Percentiles rank a stretch among this genome's conserved stretches.
These are phyloP conservation scores for Mormyrus hasselquistii DNA, from an alignment of 2,797 vertebrate species.

Conservation along the genomic window DNA sequence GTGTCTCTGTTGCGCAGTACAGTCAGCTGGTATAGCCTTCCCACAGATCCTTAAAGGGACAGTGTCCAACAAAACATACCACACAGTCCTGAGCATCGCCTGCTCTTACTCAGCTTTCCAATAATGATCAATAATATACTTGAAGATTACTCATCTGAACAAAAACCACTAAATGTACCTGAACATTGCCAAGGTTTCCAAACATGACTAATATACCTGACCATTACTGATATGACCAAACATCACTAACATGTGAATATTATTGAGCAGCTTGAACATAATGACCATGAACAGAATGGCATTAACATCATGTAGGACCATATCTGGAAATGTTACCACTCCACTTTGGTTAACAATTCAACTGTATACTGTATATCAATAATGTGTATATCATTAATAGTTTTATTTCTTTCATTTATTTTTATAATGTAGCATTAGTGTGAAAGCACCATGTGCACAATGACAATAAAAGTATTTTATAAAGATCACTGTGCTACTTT, in stretches of 20 bases:
- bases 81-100: not conserved
- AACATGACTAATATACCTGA: not conserved
- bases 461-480: not conserved
- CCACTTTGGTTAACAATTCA: not conserved
- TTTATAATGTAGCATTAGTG: not conserved
- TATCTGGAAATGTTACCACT: not conserved
- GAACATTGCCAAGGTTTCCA: not conserved
- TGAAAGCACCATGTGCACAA: not conserved
- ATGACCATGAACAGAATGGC: not conserved
- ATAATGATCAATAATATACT: not conserved
- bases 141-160: not conserved
- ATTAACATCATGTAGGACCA: not conserved
- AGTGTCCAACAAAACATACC: not conserved
- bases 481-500: not conserved
- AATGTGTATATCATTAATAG: not conserved
- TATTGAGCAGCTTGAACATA: not conserved
- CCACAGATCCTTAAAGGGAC: not conserved
- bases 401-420: not conserved
- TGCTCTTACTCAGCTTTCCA: not conserved
- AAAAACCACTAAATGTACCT: not conserved
- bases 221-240: not conserved
- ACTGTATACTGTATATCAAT: not conserved
- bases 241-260: not conserved
- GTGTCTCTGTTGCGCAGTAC: not conserved
- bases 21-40: not conserved